Evolutionary conservation across 2,888 invertebrate species (phyloP).

Genomic region (Gortyna flavago): DNA sequence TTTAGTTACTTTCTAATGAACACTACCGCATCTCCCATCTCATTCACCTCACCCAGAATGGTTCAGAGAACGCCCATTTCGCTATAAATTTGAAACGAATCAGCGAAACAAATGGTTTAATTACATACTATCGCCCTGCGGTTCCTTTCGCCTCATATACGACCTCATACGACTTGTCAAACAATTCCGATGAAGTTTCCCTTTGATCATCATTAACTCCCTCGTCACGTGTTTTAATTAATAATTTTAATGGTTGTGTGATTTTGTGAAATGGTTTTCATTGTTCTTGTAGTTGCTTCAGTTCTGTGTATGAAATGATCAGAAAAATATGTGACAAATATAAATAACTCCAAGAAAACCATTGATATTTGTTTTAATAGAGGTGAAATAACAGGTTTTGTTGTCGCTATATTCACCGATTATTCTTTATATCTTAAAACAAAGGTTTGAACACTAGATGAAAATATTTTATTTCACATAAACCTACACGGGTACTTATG

Average conservation of each 20-base stretch:
- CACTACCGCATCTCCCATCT: constrained; percentile 15
- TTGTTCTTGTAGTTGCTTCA: neutral
- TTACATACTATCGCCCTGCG: constrained; percentile 42
- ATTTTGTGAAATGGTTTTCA: neutral
- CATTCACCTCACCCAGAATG: constrained; percentile 21
- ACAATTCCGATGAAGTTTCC: constrained; percentile 36
- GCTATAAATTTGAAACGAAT: constrained; percentile 48
- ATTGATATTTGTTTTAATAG: neutral
- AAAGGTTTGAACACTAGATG: neutral
- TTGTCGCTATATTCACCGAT: neutral
- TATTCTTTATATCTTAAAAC: neutral
- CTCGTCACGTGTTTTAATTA: constrained; percentile 35
- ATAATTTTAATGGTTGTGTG: constrained; percentile 28
- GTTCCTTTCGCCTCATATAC: constrained; percentile 14
- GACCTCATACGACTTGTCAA: constrained; percentile 38
- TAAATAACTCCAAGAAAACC: neutral
- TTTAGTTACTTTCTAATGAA: no score
- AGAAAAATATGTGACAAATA: neutral
- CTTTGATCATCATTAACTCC: constrained; percentile 52
- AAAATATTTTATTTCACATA: no score
- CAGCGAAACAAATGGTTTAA: constrained; percentile 60
- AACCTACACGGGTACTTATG: no score
- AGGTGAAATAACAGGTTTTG: neutral
- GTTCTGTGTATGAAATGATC: neutral
- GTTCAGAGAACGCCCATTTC: constrained; percentile 33